phyloP scores from a whole-genome alignment of 2,113 vertebrate genomes.

The Dromiciops gliroides region DNA sequence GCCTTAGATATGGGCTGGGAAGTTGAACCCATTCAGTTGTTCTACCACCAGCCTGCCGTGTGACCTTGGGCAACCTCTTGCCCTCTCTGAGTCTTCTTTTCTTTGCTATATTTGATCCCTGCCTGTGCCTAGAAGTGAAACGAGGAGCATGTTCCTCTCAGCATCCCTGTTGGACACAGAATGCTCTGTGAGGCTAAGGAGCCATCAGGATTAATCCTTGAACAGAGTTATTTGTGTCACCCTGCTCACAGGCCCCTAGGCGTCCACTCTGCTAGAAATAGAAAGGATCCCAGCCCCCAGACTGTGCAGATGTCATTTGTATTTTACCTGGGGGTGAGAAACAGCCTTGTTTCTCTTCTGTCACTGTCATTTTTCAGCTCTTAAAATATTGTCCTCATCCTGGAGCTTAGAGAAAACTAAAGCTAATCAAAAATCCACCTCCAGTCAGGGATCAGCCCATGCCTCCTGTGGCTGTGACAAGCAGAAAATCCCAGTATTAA shows the following conservation, averaged over 20 bases:
- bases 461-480: slow-evolving; percentile 18
- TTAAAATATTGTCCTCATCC: rapidly evolving
- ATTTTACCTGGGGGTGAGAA: background rate
- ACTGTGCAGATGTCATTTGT: background rate
- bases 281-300: background rate
- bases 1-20: background rate
- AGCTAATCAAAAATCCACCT: background rate
- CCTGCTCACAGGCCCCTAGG: background rate
- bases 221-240: background rate
- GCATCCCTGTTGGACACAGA: background rate
- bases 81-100: background rate
- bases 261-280: background rate
- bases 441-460: background rate
- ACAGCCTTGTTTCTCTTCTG: background rate
- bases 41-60: background rate
- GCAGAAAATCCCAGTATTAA: slow-evolving; percentile 65
- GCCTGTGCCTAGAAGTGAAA: background rate
- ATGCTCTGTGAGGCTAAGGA: background rate
- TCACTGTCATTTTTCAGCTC: slow-evolving; percentile 17
- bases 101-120: background rate
- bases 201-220: background rate
- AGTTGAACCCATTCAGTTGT: background rate
- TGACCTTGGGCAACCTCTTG: background rate
- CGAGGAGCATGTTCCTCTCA: background rate
- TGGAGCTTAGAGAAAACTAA: background rate